A percentile compares a stretch with the other conserved stretches of the same genome.
Conservation (phyloP, 2,113 vertebrate species). For the Arvicanthis niloticus region DNA sequence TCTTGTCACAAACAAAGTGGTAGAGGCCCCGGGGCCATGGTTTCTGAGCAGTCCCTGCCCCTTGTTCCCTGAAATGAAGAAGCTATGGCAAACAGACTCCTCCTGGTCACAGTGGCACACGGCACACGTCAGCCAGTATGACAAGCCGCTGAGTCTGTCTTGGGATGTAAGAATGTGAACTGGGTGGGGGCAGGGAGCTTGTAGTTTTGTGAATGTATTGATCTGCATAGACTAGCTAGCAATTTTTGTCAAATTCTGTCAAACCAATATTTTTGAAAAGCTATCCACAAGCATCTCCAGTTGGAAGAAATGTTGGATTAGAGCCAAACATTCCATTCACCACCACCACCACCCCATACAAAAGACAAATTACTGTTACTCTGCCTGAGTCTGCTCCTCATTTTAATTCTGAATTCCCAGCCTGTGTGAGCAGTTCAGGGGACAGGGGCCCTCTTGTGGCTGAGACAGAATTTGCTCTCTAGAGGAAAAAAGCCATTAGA, state of each 20-base stretch:
- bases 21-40: background rate
- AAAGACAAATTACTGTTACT: constrained; percentile 15
- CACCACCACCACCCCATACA: too few species aligned
- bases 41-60: background rate
- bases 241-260: constrained; percentile 43
- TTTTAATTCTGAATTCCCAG: constrained; percentile 61
- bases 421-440: constrained; percentile 47
- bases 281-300: background rate
- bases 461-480: constrained; percentile 60
- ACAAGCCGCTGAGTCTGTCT: background rate
- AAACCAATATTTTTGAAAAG: constrained; percentile 10
- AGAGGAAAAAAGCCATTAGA: constrained; percentile 12
- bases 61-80: background rate
- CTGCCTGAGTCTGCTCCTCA: constrained; percentile 29
- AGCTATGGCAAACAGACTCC: background rate
- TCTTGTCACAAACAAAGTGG: background rate
- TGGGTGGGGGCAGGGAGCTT: background rate
- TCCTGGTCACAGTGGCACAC: background rate
- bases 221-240: background rate
- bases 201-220: background rate
- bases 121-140: background rate
- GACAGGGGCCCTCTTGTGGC: constrained; percentile 80
- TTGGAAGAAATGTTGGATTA: background rate
- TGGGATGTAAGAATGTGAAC: background rate
- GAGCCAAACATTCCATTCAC: constrained; percentile 43